Percentiles rank a stretch among this genome's conserved stretches.
These are phyloP conservation scores for Athetis lepigone DNA, from an alignment of 2,888 invertebrate genomes.

Conservation along the genomic window DNA sequence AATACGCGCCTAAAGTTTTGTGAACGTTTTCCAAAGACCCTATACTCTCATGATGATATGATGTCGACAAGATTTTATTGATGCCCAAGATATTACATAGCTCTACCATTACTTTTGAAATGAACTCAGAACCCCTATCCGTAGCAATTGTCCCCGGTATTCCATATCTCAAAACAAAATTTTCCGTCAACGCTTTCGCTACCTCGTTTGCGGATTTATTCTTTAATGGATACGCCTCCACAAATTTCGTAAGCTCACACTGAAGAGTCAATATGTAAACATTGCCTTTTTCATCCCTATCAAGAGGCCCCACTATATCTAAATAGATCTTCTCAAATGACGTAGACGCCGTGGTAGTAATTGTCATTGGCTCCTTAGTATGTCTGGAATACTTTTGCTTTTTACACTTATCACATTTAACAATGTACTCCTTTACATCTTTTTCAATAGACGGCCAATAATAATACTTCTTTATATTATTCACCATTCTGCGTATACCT, in stretches of 20 bases:
- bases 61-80: background rate
- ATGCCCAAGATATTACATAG: background rate
- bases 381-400: conserved; percentile 5
- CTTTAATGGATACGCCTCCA: conserved; percentile 7
- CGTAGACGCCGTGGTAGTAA: background rate
- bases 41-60: conserved; percentile 13
- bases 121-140: too few relatives aligned
- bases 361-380: conserved; percentile 1
- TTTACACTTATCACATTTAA: conserved; percentile 2
- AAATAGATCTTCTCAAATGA: conserved; percentile 8
- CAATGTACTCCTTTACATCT: background rate
- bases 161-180: conserved; percentile 13
- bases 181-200: conserved; percentile 11
- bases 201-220: conserved; percentile 9
- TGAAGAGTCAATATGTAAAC: conserved; percentile 11
- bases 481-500: conserved; percentile 14
- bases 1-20: conserved; percentile 4
- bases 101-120: conserved; percentile 13
- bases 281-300: conserved; percentile 9
- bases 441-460: conserved; percentile 2
- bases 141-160: conserved; percentile 9
- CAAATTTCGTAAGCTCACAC: too few relatives aligned
- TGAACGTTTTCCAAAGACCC: conserved; percentile 9
- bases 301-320: conserved; percentile 1
- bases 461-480: conserved; percentile 6